Evolutionary conservation across 2,888 invertebrate species (phyloP), one percentile per base, ranked within the genome.

Genomic region (Oeneis ivallda): DNA sequence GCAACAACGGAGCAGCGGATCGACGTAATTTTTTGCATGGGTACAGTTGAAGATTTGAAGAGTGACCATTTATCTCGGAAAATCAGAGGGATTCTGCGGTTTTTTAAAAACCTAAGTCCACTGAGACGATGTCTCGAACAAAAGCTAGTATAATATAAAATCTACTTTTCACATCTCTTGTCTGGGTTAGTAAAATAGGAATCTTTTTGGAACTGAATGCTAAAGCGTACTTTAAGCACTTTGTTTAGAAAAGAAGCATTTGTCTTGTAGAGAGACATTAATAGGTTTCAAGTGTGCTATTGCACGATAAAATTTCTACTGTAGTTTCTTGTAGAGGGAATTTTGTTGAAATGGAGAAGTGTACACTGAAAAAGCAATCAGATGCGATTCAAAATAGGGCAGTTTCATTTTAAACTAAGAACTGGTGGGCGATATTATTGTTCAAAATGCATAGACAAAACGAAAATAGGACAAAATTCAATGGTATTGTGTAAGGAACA

Each of bases 241-340:
- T 53, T 62, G 59, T 66, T 70, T 68, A 62, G 57, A 58, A 70
- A 69, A 63, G 53, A 41, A 59, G 64, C 70, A 70, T 71, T 71
- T 68, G 64, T 70, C 71, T 70, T 67, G 47, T 60, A 67, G 61
- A 52, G 59, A 67, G 71, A 71, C 70, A 67, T 70, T 68, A 70
- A 71, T 67, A 70, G 65, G 64, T 65, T 70, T 65, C 69, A 64
- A 67, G 67, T 65, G 67, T 62, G 60, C 65, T 45, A 49, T 69
- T 65, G 66, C 57, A 64, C 60, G 62, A 65, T 64, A 65, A 62
- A 67, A 62, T 64, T 71, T 62, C 59, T 54, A 65, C 58, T 62
- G 65, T 62, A 62, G 17, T 50, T 26, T 52, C 39, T 61, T 41
- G 41, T 41, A 41, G n/a, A 15, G 26, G 19, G 61, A 41, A 61